phyloP scores from a whole-genome alignment of 2,797 vertebrate species.

The Chaunax sp. region DNA sequence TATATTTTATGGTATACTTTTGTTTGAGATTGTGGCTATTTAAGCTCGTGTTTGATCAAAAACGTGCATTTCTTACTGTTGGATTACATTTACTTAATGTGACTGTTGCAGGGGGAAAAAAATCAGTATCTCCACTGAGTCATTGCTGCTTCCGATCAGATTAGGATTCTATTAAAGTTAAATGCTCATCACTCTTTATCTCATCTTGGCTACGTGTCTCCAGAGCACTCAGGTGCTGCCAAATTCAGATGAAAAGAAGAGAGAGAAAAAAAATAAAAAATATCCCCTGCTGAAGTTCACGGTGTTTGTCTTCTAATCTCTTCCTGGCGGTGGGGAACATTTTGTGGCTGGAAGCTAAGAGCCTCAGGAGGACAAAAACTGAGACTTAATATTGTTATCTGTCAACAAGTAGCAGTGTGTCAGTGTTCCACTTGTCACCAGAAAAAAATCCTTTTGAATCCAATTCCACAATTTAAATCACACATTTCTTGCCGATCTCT shows the following conservation, averaged over 20 bases:
- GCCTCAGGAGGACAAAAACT: conserved; percentile 21
- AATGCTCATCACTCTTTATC: conserved; percentile 21
- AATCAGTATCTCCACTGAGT: conserved; percentile 13
- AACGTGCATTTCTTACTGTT: neutral
- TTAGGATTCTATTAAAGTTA: conserved; percentile 25
- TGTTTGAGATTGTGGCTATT: neutral
- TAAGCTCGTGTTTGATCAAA: neutral
- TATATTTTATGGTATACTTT: neutral
- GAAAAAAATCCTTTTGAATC: conserved; percentile 38
- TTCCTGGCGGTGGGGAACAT: conserved; percentile 11
- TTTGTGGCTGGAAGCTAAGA: conserved; percentile 30
- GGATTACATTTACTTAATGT: conserved; percentile 5
- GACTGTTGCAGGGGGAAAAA: neutral
- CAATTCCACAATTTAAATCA: conserved; percentile 36
- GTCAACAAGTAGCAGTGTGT: conserved; percentile 25
- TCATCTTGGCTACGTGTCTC: conserved; percentile 27
- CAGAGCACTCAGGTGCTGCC: conserved; percentile 9
- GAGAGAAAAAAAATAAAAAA: no score
- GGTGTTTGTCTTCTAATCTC: conserved; percentile 36
- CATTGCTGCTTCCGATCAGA: conserved; percentile 13
- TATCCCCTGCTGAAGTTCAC: conserved; percentile 20
- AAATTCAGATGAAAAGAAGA: no score
- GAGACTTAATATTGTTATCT: conserved; percentile 36
- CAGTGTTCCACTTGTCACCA: conserved; percentile 12
- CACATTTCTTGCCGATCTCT: conserved; percentile 3